These are phyloP conservation scores for Autographa pulchrina DNA, from an alignment of 2,888 invertebrate species.

Conservation along the genomic window DNA sequence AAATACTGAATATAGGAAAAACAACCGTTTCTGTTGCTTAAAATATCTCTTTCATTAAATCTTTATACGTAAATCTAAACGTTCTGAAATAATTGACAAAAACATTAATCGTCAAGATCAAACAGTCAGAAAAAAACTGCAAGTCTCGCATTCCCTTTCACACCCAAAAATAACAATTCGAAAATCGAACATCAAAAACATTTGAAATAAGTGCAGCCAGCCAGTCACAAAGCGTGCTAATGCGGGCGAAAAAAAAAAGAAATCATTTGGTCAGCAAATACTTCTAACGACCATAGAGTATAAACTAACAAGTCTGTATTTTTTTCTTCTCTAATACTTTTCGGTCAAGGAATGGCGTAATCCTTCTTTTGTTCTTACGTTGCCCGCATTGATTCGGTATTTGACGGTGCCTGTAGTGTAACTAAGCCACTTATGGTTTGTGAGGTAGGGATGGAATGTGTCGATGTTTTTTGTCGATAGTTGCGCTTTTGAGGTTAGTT, in stretches of 20 bases:
- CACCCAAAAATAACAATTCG: slow-evolving; percentile 41
- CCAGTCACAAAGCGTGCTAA: slow-evolving; percentile 32
- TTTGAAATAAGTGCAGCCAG: slow-evolving; percentile 29
- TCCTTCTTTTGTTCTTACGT: slow-evolving; percentile 84
- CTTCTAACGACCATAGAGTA: slow-evolving; percentile 58
- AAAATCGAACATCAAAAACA: slow-evolving; percentile 28
- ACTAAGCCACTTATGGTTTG: slow-evolving; percentile 87
- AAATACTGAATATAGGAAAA: too few species aligned
- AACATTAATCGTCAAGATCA: neutral
- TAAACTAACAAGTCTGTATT: slow-evolving; percentile 56
- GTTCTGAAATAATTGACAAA: neutral
- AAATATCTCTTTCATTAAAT: too few species aligned
- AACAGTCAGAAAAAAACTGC: slow-evolving; percentile 1
- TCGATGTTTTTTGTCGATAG: slow-evolving; percentile 50
- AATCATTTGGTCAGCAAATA: slow-evolving; percentile 60
- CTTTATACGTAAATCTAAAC: neutral
- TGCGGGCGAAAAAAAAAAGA: slow-evolving; percentile 56
- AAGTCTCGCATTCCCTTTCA: slow-evolving; percentile 40
- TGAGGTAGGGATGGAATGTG: slow-evolving; percentile 64
- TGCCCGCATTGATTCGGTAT: slow-evolving; percentile 82
- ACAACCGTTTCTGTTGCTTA: too few species aligned
- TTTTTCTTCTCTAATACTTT: slow-evolving; percentile 76
- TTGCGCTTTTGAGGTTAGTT: neutral
- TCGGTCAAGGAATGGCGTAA: slow-evolving; percentile 69
- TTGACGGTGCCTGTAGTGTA: slow-evolving; percentile 82